Evolutionary conservation across 35 echinoderm and acorn worm species (phyloP).

Genomic region (Diadema setosum): DNA sequence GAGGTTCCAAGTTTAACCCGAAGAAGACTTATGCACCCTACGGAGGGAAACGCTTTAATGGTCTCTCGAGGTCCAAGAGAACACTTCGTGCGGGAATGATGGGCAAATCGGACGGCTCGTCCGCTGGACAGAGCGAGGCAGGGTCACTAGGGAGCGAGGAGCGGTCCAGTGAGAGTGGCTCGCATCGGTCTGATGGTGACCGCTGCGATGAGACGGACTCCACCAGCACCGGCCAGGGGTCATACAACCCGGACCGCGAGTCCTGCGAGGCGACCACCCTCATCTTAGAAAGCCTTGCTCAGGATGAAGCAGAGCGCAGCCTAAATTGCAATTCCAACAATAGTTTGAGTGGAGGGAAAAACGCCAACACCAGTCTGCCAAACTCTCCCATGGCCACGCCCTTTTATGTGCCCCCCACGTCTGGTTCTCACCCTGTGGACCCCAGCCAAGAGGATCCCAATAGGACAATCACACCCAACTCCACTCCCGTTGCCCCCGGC

Average conservation of each 20-base stretch:
- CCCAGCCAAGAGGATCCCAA: not conserved
- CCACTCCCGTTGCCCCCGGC: not conserved
- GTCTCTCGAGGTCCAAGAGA: conserved; percentile 32
- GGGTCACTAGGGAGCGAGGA: conserved; percentile 78
- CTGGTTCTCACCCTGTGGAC: not conserved
- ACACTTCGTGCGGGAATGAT: conserved; percentile 51
- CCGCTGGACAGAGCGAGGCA: conserved; percentile 46
- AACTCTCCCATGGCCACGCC: not conserved
- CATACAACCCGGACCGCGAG: not conserved
- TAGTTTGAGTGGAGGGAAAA: not conserved
- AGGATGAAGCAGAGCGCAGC: not conserved
- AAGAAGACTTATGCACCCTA: conserved; percentile 55
- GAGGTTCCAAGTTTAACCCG: conserved; percentile 12
- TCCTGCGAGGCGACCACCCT: not conserved
- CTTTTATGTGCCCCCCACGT: not conserved
- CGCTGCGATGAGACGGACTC: conserved; percentile 75
- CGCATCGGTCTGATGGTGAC: conserved; percentile 24
- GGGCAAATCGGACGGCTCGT: conserved; percentile 2
- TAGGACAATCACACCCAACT: not conserved
- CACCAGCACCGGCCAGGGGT: conserved; percentile 58
- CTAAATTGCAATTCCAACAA: not conserved
- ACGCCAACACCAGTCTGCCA: not conserved
- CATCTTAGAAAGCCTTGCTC: not conserved
- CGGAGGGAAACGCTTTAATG: conserved; percentile 79
- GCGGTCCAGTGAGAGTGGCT: conserved; percentile 76